Percentiles rank a stretch among this genome's conserved stretches.
phyloP scores from a whole-genome alignment of 2,888 invertebrate genomes.

The Athalia rosae region DNA sequence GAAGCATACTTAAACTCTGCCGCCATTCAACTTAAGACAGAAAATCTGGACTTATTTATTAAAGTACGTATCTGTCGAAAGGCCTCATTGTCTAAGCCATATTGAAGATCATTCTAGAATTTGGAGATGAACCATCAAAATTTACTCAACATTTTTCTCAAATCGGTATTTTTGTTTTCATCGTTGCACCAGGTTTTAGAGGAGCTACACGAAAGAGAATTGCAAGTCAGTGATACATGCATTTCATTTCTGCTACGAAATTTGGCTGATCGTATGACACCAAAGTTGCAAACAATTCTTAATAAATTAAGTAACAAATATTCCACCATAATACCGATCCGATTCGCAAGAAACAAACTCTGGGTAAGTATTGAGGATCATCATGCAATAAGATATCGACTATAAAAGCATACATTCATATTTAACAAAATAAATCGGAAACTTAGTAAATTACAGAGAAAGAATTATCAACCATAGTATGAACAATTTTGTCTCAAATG shows the following conservation, averaged over 20 bases:
- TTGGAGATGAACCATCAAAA: not conserved
- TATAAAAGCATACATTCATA: too few relatives aligned
- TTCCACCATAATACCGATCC: not conserved
- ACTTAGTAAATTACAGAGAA: not conserved
- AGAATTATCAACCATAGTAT: too few relatives aligned
- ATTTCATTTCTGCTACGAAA: not conserved
- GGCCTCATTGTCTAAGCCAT: not conserved
- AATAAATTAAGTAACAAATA: not conserved
- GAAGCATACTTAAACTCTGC: conserved; percentile 65
- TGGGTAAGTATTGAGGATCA: not conserved
- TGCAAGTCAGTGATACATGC: not conserved
- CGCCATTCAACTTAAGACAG: conserved; percentile 55
- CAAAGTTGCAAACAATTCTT: not conserved
- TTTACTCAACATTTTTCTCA: not conserved
- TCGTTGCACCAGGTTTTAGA: conserved; percentile 3
- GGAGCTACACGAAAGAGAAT: not conserved
- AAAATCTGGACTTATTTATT: conserved; percentile 49
- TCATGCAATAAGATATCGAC: too few relatives aligned
- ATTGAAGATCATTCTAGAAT: not conserved
- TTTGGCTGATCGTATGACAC: not conserved
- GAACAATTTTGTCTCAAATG: too few relatives aligned
- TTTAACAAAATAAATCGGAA: not conserved
- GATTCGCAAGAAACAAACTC: too few relatives aligned
- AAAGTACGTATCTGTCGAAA: conserved; percentile 53
- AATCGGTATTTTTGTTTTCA: not conserved